Percentiles rank a stretch among this genome's conserved stretches.
phyloP scores from a whole-genome alignment of 2,797 vertebrate species.

The Kryptolebias ocellatus region DNA sequence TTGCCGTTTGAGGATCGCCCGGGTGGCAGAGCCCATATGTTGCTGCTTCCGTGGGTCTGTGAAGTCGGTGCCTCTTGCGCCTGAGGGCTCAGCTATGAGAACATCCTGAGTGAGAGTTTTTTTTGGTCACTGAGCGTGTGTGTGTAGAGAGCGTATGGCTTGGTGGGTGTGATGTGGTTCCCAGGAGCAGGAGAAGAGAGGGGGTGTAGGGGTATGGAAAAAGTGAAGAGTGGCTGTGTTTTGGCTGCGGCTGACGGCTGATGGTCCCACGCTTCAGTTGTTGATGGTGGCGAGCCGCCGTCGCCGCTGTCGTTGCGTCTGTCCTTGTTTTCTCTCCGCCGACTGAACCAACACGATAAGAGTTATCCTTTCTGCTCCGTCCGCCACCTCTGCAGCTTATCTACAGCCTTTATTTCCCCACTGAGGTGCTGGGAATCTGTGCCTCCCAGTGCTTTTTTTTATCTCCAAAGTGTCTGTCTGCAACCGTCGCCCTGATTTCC shows the following conservation, averaged over 20 bases:
- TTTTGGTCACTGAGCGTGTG: constrained; percentile 51
- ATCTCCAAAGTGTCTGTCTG: constrained; percentile 19
- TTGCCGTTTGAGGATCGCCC: constrained; percentile 20
- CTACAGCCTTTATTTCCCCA: constrained; percentile 46
- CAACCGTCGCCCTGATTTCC: constrained; percentile 21
- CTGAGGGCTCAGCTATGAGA: constrained; percentile 56
- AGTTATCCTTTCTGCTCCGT: constrained; percentile 16
- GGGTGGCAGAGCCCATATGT: constrained; percentile 56
- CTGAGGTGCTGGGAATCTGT: constrained; percentile 26
- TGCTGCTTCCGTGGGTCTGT: constrained; percentile 62
- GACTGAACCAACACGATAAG: constrained; percentile 79
- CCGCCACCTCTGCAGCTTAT: constrained; percentile 53
- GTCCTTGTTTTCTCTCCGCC: constrained; percentile 4
- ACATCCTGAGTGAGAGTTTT: constrained; percentile 59
- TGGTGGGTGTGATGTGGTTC: constrained; percentile 65
- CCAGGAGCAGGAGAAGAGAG: constrained; percentile 30
- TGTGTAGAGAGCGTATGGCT: constrained; percentile 33
- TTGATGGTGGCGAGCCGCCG: constrained; percentile 44
- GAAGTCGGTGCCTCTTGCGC: constrained; percentile 48
- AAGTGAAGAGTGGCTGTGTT: constrained; percentile 67
- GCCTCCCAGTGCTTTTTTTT: neutral
- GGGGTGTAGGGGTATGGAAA: constrained; percentile 63
- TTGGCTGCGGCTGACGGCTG: constrained; percentile 44
- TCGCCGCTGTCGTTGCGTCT: constrained; percentile 50
- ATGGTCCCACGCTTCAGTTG: constrained; percentile 54